These are phyloP conservation scores for Idris sp. DNA, from an alignment of 1,140 invertebrate species.

Conservation along the genomic window DNA sequence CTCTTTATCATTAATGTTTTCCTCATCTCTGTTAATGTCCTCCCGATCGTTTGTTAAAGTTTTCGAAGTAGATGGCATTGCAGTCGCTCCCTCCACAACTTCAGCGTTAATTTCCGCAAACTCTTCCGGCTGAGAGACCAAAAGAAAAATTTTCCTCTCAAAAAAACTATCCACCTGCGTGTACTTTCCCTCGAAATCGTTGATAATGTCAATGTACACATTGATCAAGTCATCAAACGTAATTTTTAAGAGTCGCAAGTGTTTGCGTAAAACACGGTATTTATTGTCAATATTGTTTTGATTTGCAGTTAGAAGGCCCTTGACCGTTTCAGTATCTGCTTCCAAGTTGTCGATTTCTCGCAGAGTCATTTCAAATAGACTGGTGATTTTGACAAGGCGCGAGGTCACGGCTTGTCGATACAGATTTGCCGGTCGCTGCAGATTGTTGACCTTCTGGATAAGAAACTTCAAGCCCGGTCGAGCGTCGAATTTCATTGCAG, in stretches of 20 bases:
- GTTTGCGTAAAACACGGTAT: conserved; percentile 63
- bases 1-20: conserved; percentile 61
- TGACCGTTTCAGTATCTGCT: conserved; percentile 82
- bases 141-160: conserved; percentile 82
- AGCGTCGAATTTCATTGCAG: conserved; percentile 90
- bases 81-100: conserved; percentile 25
- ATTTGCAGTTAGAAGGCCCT: conserved; percentile 79
- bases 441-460: conserved; percentile 93
- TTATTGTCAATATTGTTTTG: conserved; percentile 36
- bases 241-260: conserved; percentile 64
- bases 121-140: conserved; percentile 82
- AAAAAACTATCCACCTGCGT: conserved; percentile 80
- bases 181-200: conserved; percentile 80
- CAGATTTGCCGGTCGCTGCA: conserved; percentile 92
- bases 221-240: conserved; percentile 82
- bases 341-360: conserved; percentile 77
- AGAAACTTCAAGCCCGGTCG: conserved; percentile 95
- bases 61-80: conserved; percentile 25
- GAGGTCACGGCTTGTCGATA: conserved; percentile 95
- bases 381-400: conserved; percentile 93
- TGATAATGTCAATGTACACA: conserved; percentile 81
- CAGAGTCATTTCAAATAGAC: conserved; percentile 85
- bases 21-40: conserved; percentile 52
- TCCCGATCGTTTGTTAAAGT: conserved; percentile 53
- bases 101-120: conserved; percentile 76